phyloP scores from a whole-genome alignment of 2,888 invertebrate species.

The Creontiades dilutus region DNA sequence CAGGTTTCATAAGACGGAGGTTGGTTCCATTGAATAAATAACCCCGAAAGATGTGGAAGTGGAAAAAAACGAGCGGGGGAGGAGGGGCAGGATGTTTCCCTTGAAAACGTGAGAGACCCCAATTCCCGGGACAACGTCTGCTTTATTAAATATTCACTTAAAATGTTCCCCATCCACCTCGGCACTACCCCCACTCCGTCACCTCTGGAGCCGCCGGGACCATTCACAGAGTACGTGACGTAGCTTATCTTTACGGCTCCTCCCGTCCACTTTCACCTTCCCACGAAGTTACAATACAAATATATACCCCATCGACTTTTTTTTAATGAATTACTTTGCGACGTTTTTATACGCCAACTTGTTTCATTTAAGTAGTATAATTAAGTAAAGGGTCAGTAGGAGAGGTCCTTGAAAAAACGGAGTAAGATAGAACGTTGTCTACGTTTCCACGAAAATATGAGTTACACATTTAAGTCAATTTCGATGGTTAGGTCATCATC shows the following conservation, averaged over 20 bases:
- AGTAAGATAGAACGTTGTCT: too few relatives aligned
- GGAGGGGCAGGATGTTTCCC: neutral
- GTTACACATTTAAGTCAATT: too few relatives aligned
- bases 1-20: neutral
- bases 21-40: neutral
- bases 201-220: neutral
- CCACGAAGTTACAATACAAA: neutral
- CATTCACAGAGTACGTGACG: constrained; percentile 32
- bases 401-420: too few relatives aligned
- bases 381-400: too few relatives aligned
- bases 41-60: neutral
- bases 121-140: constrained; percentile 3
- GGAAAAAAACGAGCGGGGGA: neutral
- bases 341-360: too few relatives aligned
- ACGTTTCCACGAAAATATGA: too few relatives aligned
- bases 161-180: neutral
- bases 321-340: neutral
- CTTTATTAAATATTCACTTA: constrained; percentile 41
- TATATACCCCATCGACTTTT: neutral
- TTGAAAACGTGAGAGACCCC: neutral
- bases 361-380: too few relatives aligned
- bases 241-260: neutral
- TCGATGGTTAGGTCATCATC: too few relatives aligned
- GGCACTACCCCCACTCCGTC: neutral
- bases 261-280: neutral